Evolutionary conservation across 1,140 invertebrate species (phyloP), one percentile per base, ranked within the genome.

Genomic region (Diachasma alloeum): DNA sequence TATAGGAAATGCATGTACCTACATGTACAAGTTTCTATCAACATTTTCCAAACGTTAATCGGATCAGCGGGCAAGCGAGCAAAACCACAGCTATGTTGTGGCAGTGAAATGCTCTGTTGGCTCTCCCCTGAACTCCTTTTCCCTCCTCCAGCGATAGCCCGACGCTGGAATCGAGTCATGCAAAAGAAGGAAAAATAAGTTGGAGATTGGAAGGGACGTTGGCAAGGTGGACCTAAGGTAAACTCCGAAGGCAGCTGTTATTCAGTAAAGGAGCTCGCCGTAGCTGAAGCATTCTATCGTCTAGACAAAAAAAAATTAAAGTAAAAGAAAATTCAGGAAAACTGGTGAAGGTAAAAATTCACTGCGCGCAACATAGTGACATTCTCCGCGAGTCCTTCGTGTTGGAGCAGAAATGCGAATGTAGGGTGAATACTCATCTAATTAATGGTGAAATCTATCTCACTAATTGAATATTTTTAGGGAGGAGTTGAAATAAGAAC

Each of bases 31-130:
- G 24, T 26, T 31, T 15, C 59, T 63, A 63, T 63, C 59, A 63
- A 63, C 59, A 63, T 63, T 63, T 63, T 63, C 24, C 19, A 26
- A n/a, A 31, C 66, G n/a, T 68, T 68, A 68, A 68, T 68, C 66
- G 36, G 66, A 68, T 68, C 66, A 68, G 26, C 26, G 26, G 63
- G 22, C n/a, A 36, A n/a, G 22, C 36, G 66, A 19, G 26, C n/a
- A 68, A 68, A 37, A 39, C 66, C 66, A 68, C 31, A 68, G 66
- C 66, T 17, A 68, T 68, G 66, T 68, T 68, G 66, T 39, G 66
- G 66, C 36, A 37, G 36, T 68, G 66, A 68, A 68, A 68, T 39
- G 66, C 66, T 68, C n/a, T 26, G 66, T 39, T 68, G 66, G n/a
- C 24, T 19, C 11, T 59, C 17, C 9, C 39, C 39, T 10, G 10